These are phyloP conservation scores for Actinia equina DNA, from an alignment of 64 coral and sea anemone genomes.

Conservation along the genomic window DNA sequence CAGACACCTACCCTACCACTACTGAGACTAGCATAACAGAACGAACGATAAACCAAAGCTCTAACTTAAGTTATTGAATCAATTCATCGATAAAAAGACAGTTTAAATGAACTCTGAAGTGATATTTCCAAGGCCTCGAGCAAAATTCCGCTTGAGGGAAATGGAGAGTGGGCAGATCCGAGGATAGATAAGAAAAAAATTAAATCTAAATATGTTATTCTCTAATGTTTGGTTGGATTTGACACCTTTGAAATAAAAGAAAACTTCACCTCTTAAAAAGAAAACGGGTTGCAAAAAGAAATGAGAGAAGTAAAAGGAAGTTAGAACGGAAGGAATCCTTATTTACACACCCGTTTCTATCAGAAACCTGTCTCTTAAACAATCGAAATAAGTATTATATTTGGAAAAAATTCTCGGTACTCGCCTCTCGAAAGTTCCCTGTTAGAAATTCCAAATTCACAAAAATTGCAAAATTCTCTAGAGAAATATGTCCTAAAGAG, in stretches of 20 bases:
- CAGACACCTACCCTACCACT: not conserved
- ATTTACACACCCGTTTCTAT: not conserved
- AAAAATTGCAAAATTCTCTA: not conserved
- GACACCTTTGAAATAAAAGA: conserved; percentile 4
- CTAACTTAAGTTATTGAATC: not conserved
- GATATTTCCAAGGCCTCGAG: too few relatives aligned
- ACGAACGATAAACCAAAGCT: not conserved
- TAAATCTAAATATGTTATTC: not conserved
- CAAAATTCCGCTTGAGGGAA: not conserved
- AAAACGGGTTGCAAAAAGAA: not conserved
- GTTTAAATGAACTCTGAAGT: not conserved
- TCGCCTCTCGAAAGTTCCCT: not conserved
- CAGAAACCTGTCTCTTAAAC: not conserved
- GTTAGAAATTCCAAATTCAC: not conserved
- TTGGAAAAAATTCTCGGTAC: not conserved
- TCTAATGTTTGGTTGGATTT: not conserved
- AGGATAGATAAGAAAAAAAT: not conserved
- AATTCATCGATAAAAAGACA: not conserved
- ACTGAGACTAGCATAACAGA: not conserved
- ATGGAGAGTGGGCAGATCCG: too few relatives aligned
- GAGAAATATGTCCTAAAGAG: not conserved
- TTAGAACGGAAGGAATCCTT: not conserved
- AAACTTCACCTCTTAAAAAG: not conserved
- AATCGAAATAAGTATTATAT: not conserved
- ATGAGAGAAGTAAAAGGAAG: not conserved